Percentiles rank a stretch among this genome's conserved stretches.
Conservation (phyloP, 2,888 invertebrate genomes). For the Blastobasis adustella region DNA sequence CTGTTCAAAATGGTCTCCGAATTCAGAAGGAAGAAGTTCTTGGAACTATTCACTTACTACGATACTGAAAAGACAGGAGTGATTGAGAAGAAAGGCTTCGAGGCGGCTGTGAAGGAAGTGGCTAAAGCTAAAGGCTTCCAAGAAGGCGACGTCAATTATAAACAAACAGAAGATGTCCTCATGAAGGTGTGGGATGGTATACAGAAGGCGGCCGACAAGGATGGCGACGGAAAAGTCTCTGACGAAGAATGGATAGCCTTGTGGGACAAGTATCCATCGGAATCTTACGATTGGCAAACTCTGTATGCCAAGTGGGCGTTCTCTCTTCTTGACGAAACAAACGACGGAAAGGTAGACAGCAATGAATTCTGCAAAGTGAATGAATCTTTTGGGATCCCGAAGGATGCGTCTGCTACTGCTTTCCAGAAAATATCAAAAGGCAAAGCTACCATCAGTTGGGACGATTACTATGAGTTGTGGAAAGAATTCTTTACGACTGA, state of each 20-base stretch:
- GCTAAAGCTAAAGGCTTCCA: background rate
- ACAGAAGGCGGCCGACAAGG: constrained; percentile 81
- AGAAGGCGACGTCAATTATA: background rate
- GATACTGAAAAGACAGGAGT: constrained; percentile 88
- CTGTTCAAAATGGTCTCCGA: constrained; percentile 71
- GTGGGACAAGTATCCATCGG: constrained; percentile 79
- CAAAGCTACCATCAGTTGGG: background rate
- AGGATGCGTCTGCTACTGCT: constrained; percentile 18
- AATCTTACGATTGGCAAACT: no score
- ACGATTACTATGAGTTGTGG: constrained; percentile 63
- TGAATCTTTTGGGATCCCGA: no score
- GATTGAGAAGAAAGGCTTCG: constrained; percentile 77
- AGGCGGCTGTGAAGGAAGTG: background rate
- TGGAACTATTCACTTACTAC: constrained; percentile 86
- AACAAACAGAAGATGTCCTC: constrained; percentile 53
- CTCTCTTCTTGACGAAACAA: no score
- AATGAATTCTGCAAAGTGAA: no score
- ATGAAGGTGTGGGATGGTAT: constrained; percentile 86
- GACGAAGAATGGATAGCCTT: constrained; percentile 87
- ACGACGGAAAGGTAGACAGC: no score
- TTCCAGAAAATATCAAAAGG: constrained; percentile 32
- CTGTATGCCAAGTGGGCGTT: no score
- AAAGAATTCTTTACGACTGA: constrained; percentile 77
- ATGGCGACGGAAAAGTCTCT: constrained; percentile 86
- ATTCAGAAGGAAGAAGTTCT: constrained; percentile 85